Percentiles rank a stretch among this genome's conserved stretches.
These are phyloP conservation scores for Centropus bengalensis DNA, from an alignment of 2,113 vertebrate genomes.

Conservation along the genomic window DNA sequence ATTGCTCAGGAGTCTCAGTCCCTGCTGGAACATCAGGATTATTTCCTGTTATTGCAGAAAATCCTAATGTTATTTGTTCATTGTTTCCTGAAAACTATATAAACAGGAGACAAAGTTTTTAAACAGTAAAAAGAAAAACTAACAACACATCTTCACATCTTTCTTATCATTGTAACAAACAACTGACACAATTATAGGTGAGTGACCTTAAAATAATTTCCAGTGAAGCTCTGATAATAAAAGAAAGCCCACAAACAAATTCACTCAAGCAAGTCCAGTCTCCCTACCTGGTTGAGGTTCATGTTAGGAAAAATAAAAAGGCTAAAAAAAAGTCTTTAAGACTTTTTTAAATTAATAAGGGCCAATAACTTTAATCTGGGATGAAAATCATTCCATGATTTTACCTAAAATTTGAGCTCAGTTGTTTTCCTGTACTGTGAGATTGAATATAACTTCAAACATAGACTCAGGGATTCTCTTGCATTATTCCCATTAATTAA, in stretches of 20 bases:
- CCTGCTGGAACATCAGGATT: background rate
- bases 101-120: background rate
- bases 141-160: background rate
- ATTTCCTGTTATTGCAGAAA: background rate
- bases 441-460: background rate
- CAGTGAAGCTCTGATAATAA: background rate
- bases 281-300: background rate
- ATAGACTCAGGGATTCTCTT: background rate
- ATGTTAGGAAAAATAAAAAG: background rate
- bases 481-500: background rate
- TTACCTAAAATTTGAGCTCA: background rate
- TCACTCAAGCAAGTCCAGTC: background rate
- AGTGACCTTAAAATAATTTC: background rate
- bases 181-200: background rate
- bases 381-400: background rate
- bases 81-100: background rate
- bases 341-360: background rate
- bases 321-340: background rate
- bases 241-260: background rate
- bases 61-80: background rate
- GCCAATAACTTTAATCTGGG: background rate
- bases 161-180: background rate
- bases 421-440: background rate
- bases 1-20: background rate
- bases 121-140: background rate